Conservation (phyloP, 1,140 invertebrate genomes). For the Goniozus legneri region DNA sequence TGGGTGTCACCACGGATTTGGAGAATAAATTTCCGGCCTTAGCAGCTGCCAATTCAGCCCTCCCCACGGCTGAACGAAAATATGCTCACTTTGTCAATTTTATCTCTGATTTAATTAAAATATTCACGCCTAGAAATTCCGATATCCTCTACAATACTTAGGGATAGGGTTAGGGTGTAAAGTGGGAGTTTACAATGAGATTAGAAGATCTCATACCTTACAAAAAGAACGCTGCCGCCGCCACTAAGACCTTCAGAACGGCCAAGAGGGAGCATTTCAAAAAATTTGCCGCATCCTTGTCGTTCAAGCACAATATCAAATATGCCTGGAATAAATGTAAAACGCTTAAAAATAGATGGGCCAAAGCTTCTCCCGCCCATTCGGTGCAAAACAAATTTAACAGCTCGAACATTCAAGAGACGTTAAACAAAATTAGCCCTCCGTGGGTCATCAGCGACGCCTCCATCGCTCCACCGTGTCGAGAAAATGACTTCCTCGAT, state of each 20-base stretch:
- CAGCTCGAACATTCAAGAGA: not conserved
- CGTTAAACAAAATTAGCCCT: not conserved
- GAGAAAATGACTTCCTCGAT: not conserved
- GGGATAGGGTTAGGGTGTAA: not conserved
- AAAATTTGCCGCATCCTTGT: not conserved
- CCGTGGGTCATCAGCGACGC: not conserved
- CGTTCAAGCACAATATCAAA: not conserved
- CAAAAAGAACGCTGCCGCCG: not conserved
- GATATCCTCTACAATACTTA: not conserved
- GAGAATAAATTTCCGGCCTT: not conserved
- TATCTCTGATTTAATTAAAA: not conserved
- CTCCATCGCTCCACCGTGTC: not conserved
- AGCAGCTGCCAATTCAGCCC: not conserved
- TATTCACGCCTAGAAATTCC: not conserved
- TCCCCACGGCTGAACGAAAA: not conserved
- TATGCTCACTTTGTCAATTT: not conserved
- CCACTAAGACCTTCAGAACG: not conserved
- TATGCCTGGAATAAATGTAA: not conserved
- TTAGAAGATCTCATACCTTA: not conserved
- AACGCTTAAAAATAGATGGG: not conserved
- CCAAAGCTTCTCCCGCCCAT: not conserved
- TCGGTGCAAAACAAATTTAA: not conserved
- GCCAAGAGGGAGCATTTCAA: not conserved
- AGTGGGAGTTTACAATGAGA: not conserved
- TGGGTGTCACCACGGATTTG: not conserved